Evolutionary conservation across 2,113 vertebrate genomes (phyloP).

Genomic region (Siniperca chuatsi): DNA sequence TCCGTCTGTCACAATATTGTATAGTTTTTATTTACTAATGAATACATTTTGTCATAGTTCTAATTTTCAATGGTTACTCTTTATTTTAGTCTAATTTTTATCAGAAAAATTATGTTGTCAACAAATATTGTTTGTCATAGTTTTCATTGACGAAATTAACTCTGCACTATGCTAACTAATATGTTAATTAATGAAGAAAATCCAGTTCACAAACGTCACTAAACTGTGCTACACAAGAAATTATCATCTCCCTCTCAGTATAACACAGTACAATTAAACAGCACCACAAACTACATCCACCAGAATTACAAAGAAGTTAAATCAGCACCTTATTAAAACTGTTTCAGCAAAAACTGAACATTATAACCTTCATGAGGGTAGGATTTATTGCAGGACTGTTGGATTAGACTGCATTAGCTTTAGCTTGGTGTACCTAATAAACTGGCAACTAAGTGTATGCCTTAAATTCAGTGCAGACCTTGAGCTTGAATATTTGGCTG

Average conservation of each 20-base stretch:
- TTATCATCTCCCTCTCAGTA: background rate
- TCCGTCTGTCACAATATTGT: background rate
- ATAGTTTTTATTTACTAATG: background rate
- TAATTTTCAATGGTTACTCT: background rate
- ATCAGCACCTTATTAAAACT: background rate
- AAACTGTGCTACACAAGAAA: background rate
- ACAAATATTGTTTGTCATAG: no score
- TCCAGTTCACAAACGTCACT: background rate
- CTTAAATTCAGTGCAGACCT: slow-evolving; percentile 51
- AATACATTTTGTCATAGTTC: background rate
- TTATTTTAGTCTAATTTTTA: background rate
- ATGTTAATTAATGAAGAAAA: background rate
- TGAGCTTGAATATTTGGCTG: slow-evolving; percentile 60
- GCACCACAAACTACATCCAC: background rate
- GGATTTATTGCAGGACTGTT: background rate
- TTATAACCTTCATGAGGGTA: background rate
- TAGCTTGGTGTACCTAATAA: slow-evolving; percentile 32
- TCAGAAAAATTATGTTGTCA: background rate
- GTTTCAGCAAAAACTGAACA: background rate
- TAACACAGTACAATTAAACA: background rate
- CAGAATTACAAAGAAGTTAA: slow-evolving; percentile 9
- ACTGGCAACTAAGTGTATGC: slow-evolving; percentile 10
- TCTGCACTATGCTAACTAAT: background rate
- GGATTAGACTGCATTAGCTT: slow-evolving; percentile 20
- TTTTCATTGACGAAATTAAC: background rate